These are phyloP conservation scores for Acanthiza pusilla DNA, from an alignment of 2,797 vertebrate genomes.

Conservation along the genomic window DNA sequence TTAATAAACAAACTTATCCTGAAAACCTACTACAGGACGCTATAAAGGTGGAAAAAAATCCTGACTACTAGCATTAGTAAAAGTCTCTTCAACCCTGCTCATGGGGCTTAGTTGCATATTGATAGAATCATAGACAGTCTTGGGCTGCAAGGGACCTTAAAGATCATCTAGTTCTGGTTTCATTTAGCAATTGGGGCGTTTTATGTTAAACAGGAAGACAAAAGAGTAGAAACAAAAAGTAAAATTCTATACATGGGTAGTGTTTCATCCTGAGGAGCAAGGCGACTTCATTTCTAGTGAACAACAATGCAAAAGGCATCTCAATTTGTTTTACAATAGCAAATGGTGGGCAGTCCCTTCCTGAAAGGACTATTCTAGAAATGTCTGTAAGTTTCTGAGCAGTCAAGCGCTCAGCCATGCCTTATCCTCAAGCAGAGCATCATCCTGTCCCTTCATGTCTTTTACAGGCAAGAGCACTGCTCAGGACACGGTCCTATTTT, in stretches of 20 bases:
- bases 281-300: neutral
- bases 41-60: neutral
- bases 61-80: neutral
- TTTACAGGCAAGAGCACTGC: neutral
- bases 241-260: fast-evolving
- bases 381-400: neutral
- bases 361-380: neutral
- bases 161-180: neutral
- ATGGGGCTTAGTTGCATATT: neutral
- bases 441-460: neutral
- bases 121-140: neutral
- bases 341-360: neutral
- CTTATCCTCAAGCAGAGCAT: neutral
- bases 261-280: neutral
- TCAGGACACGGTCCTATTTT: neutral
- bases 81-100: neutral
- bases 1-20: neutral
- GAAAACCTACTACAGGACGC: neutral
- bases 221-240: neutral
- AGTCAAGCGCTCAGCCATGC: neutral
- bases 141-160: neutral
- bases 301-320: neutral
- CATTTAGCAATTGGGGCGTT: neutral
- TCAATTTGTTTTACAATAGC: neutral
- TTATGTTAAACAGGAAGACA: neutral